Percentiles rank a stretch among this genome's conserved stretches.
Evolutionary conservation across 2,113 vertebrate species (phyloP).

Genomic region (Mesembrinibis cayennensis): DNA sequence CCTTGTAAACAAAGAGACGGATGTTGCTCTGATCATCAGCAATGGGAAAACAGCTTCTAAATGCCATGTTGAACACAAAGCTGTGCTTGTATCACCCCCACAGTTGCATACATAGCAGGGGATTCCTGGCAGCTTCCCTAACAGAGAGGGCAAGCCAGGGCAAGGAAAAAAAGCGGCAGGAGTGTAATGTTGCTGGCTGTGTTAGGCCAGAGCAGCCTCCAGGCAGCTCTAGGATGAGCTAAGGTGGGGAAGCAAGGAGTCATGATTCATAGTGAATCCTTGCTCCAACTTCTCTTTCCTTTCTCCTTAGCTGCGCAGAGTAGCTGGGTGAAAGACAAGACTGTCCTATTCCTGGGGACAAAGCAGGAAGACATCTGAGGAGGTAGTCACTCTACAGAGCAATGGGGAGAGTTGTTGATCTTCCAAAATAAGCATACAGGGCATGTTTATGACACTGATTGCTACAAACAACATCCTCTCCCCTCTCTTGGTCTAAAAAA

Average conservation of each 20-base stretch:
- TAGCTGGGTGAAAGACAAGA: not conserved
- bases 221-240: not conserved
- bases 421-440: not conserved
- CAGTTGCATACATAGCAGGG: not conserved
- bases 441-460: not conserved
- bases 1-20: slow-evolving; percentile 19
- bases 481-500: not conserved
- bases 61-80: not conserved
- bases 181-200: not conserved
- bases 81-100: not conserved
- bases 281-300: not conserved
- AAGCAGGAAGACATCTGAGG: not conserved
- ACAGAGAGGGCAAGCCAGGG: not conserved
- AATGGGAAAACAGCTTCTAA: slow-evolving; percentile 13
- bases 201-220: not conserved
- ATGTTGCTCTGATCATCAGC: slow-evolving; percentile 17
- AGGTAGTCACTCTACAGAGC: not conserved
- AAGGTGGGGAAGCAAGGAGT: not conserved
- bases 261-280: not conserved
- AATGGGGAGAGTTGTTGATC: not conserved
- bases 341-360: not conserved
- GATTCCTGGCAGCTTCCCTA: slow-evolving; percentile 1
- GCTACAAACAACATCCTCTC: not conserved
- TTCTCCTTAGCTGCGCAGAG: not conserved
- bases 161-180: not conserved